Conservation (phyloP, 2,113 vertebrate genomes). For the Phalacrocorax brasilianus region DNA sequence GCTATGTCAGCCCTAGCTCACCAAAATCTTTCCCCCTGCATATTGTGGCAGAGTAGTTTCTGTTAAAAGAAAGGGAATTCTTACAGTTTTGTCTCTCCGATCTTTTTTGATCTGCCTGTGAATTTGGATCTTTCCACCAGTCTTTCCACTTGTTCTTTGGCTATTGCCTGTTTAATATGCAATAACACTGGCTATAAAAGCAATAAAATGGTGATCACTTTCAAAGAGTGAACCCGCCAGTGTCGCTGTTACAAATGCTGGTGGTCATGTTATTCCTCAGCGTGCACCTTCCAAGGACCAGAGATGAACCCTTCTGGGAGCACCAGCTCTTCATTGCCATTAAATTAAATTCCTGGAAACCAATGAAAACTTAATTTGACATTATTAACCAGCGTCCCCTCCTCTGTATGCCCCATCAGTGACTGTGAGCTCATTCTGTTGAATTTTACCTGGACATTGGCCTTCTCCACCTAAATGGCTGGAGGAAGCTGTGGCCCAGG, state of each 20-base stretch:
- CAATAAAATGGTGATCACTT: neutral
- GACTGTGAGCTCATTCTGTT: neutral
- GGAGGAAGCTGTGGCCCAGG: neutral
- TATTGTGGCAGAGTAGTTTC: neutral
- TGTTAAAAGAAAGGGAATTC: neutral
- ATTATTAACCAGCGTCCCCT: rapidly evolving
- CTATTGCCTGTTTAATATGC: neutral
- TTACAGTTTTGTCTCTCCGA: neutral
- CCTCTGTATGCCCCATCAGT: neutral
- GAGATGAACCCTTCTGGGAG: neutral
- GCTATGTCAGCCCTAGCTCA: neutral
- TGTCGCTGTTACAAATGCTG: rapidly evolving
- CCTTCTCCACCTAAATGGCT: neutral
- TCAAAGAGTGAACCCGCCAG: neutral
- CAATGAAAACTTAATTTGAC: neutral
- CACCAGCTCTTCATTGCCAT: neutral
- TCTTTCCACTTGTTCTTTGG: neutral
- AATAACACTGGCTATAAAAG: neutral
- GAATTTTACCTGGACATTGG: neutral
- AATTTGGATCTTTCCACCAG: neutral
- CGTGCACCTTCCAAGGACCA: neutral
- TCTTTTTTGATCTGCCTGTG: neutral
- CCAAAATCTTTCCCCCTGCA: neutral
- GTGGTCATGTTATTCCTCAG: neutral
- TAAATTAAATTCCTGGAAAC: neutral